These are phyloP conservation scores for Galeopsomyia nigrocyanea DNA, from an alignment of 2,888 invertebrate genomes.

Conservation along the genomic window DNA sequence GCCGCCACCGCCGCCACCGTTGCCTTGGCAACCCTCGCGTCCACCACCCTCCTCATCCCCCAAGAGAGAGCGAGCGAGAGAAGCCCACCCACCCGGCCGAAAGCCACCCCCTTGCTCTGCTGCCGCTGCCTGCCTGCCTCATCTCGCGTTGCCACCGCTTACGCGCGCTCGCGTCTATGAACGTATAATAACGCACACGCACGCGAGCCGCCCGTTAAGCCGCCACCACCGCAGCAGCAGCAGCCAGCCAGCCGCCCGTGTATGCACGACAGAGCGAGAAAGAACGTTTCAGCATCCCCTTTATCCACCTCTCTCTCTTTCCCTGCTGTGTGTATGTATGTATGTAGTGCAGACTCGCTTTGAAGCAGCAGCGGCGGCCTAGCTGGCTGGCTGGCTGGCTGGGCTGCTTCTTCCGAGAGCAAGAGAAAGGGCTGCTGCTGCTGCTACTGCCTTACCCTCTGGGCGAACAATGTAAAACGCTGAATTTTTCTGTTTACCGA, in stretches of 20 bases:
- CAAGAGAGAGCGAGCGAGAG: constrained; percentile 3
- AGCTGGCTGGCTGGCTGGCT: constrained; percentile 19
- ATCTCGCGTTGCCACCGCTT: constrained; percentile 45
- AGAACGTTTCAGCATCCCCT: constrained; percentile 19
- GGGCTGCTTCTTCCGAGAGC: constrained; percentile 7
- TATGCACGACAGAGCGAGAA: constrained; percentile 36
- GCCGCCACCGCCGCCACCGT: constrained; percentile 57
- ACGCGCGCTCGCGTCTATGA: constrained; percentile 36
- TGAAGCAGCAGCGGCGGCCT: constrained; percentile 14
- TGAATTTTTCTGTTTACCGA: constrained; percentile 31
- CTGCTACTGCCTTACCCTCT: not conserved
- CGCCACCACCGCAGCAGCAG: constrained; percentile 17
- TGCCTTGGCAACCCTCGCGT: constrained; percentile 64
- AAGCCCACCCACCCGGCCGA: constrained; percentile 46
- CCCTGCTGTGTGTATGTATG: not conserved
- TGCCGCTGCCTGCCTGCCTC: constrained; percentile 16
- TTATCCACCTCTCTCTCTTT: constrained; percentile 3
- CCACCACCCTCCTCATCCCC: constrained; percentile 47
- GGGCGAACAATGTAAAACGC: constrained; percentile 35
- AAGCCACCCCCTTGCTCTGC: constrained; percentile 33
- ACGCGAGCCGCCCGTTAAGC: constrained; percentile 47
- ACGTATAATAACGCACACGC: constrained; percentile 52
- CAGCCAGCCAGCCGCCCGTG: too few relatives aligned
- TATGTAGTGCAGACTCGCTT: constrained; percentile 9
- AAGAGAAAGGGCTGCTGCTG: constrained; percentile 19